phyloP scores from a whole-genome alignment of 1,140 invertebrate species.

The Cherax destructor region DNA sequence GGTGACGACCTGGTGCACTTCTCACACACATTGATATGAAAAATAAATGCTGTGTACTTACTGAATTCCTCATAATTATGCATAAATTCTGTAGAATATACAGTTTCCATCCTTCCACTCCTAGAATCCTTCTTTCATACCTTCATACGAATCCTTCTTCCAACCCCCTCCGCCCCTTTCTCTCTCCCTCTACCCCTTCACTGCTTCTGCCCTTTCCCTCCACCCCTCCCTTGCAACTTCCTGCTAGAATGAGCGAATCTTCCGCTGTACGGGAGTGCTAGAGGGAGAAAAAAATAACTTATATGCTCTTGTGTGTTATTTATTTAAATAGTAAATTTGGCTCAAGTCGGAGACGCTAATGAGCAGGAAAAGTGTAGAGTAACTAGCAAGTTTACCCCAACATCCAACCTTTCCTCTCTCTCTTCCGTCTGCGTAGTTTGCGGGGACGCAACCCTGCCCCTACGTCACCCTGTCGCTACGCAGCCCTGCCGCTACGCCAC shows the following conservation, averaged over 20 bases:
- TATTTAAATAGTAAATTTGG: slow-evolving; percentile 60
- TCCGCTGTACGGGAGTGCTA: slow-evolving; percentile 30
- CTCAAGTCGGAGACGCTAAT: slow-evolving; percentile 63
- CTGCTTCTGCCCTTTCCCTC: background rate
- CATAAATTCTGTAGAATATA: too few species aligned
- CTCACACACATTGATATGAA: too few species aligned
- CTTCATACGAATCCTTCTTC: too few species aligned
- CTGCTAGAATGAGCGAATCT: slow-evolving; percentile 51
- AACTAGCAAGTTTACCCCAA: background rate
- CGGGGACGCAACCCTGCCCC: too few species aligned
- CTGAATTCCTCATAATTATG: too few species aligned
- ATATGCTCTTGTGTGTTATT: slow-evolving; percentile 45
- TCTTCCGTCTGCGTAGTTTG: too few species aligned
- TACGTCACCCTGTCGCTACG: too few species aligned
- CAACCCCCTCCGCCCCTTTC: background rate
- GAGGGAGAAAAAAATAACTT: slow-evolving; percentile 8
- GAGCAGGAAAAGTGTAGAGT: slow-evolving; percentile 58
- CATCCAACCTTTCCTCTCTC: background rate
- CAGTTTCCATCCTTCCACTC: too few species aligned
- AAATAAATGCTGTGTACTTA: too few species aligned
- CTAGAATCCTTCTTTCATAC: too few species aligned
- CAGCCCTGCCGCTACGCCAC: background rate
- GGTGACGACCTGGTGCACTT: too few species aligned
- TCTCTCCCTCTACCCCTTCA: background rate
- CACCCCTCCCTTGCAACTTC: background rate